Conservation (phyloP, 2,888 invertebrate genomes). For the Mechanitis messenoides region DNA sequence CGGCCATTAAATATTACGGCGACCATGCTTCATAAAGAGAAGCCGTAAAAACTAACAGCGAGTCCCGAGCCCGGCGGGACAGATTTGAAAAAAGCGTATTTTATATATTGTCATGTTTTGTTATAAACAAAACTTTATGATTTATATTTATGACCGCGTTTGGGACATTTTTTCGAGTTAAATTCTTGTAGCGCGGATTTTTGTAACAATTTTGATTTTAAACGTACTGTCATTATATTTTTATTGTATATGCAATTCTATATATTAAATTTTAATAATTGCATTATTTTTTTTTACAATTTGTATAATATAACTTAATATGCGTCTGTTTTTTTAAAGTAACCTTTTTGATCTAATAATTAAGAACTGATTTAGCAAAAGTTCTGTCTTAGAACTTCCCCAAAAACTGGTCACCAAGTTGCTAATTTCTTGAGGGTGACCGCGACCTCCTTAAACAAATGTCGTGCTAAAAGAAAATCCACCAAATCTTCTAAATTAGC, state of each 20-base stretch:
- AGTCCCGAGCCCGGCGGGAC: constrained; percentile 26
- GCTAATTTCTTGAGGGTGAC: constrained; percentile 60
- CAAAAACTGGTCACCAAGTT: constrained; percentile 32
- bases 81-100: constrained; percentile 24
- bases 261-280: too few species aligned
- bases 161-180: background rate
- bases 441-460: constrained; percentile 62
- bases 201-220: constrained; percentile 1
- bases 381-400: background rate
- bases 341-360: too few species aligned
- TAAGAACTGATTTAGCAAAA: background rate
- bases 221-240: constrained; percentile 1
- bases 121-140: constrained; percentile 22
- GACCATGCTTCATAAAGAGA: constrained; percentile 42
- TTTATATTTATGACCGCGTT: constrained; percentile 5
- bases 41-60: constrained; percentile 45
- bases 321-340: too few species aligned
- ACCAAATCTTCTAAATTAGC: constrained; percentile 71
- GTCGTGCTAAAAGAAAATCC: constrained; percentile 66
- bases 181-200: background rate
- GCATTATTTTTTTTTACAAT: too few species aligned
- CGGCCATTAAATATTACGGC: constrained; percentile 45
- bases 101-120: constrained; percentile 24
- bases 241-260: background rate
- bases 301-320: too few species aligned